Base-by-base conservation (phyloP, 2,797 vertebrate genomes). In the Pseudopleuronectes americanus region DNA sequence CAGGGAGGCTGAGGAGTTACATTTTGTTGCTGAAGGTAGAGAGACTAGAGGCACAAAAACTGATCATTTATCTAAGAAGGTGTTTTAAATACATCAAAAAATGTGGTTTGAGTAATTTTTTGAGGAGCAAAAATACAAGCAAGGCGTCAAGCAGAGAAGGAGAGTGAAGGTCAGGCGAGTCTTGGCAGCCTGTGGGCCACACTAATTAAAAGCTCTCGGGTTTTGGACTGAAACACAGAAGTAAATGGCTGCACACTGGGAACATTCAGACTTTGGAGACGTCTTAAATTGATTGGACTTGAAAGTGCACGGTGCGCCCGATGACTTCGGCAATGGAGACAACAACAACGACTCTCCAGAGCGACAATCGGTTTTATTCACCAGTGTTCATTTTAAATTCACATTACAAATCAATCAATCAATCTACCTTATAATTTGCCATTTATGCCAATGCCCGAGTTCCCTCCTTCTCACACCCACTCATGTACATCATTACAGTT, bases 181-280 rank as follows among this genome's bases (percentile, higher is more conserved):
- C 62, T 85, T 83, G 87, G 80, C 87, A 88, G 77, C 55, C 77
- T 57, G 65, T n/a, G 62, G 65, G 52, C 74, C 51, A 26, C 79
- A 79, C 85, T 87, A 87, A 90, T 89, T 91, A 90, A 85, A 86
- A 89, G 68, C 84, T 83, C 73, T 84, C 22, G 79, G 77, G 71
- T 86, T 86, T 86, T 87, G 80, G 68, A 59, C 70, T 71, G 74
- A 71, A 87, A 87, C 59, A 70, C 66, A 74, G 77, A 86, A 77
- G 65, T 83, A 84, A 87, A 84, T 74, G 81, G 75, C 74, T 45
- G 64, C 80, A 82, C 53, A 56, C 80, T 79, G 80, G 71, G 57
- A 54, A 56, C 68, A 65, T 83, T 87, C 73, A 70, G 52, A 71
- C 63, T 81, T 74, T 73, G 74, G 71, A 84, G 74, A 79, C 72